phyloP scores from a whole-genome alignment of 53 echinoderm and acorn worm genomes.

The Paracentrotus lividus region DNA sequence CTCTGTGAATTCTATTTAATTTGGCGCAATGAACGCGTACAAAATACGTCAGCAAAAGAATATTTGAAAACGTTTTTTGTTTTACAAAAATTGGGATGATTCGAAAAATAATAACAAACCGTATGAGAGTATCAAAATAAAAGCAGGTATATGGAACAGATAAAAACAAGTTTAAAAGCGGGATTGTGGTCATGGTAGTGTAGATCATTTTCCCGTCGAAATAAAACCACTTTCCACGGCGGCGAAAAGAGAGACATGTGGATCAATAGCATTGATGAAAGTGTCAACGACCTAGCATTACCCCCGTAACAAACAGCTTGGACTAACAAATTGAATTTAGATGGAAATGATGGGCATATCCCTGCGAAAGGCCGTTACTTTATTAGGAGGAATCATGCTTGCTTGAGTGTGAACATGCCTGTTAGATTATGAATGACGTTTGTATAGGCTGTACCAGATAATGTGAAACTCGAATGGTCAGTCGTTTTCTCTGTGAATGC shows the following conservation, averaged over 20 bases:
- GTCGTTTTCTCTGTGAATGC: too few species aligned
- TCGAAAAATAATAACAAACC: too few species aligned
- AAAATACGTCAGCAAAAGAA: too few species aligned
- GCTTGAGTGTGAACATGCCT: too few species aligned
- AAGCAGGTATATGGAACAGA: neutral
- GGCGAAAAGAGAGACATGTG: neutral
- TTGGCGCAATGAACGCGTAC: too few species aligned
- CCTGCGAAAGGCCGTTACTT: neutral
- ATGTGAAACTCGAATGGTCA: too few species aligned
- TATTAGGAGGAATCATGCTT: neutral
- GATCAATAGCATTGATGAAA: slow-evolving; percentile 22
- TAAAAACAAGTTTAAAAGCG: neutral
- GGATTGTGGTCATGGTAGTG: neutral
- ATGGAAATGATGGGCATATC: neutral
- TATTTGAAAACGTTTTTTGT: too few species aligned
- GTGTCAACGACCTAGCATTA: slow-evolving; percentile 39
- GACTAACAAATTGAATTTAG: slow-evolving; percentile 7
- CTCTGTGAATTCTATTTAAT: too few species aligned
- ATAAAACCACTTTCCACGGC: slow-evolving; percentile 2
- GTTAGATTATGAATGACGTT: too few species aligned
- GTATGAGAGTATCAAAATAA: too few species aligned
- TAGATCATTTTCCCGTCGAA: neutral
- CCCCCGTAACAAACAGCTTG: neutral
- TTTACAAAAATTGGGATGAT: too few species aligned
- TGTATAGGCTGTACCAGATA: too few species aligned